phyloP scores from a whole-genome alignment of 1,140 invertebrate genomes.

The Papilio glaucus region DNA sequence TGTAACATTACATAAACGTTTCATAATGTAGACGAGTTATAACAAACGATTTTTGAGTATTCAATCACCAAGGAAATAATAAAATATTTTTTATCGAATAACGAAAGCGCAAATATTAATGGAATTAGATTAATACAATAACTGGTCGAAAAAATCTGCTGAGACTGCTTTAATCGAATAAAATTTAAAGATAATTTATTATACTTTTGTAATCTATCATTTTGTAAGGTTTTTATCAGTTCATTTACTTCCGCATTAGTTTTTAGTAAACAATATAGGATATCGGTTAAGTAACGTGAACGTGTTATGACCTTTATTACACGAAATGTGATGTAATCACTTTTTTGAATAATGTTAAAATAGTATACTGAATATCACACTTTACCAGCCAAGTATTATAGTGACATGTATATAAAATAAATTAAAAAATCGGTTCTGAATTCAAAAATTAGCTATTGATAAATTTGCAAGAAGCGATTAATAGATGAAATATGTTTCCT shows the following conservation, averaged over 20 bases:
- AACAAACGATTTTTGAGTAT: neutral
- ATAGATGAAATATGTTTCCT: no score
- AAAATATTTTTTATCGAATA: no score
- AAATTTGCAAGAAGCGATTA: no score
- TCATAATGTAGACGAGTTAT: neutral
- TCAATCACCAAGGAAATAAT: no score
- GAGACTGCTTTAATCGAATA: neutral
- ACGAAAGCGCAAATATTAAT: neutral
- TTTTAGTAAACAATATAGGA: slow-evolving; percentile 20
- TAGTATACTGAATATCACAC: neutral
- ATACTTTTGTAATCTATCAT: neutral
- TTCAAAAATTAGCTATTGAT: no score
- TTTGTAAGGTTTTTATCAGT: slow-evolving; percentile 1
- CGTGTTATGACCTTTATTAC: neutral
- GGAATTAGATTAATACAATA: neutral
- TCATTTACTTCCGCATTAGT: neutral
- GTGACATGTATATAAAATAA: no score
- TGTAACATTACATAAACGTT: no score
- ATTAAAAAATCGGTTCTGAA: no score
- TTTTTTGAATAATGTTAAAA: neutral
- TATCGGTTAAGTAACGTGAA: slow-evolving; percentile 3
- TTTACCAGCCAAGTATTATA: slow-evolving; percentile 3
- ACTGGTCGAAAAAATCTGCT: neutral
- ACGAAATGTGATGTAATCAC: slow-evolving; percentile 18
- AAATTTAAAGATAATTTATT: slow-evolving; percentile 17